phyloP scores from a whole-genome alignment of 2,888 invertebrate genomes.

The Meloe dianella region DNA sequence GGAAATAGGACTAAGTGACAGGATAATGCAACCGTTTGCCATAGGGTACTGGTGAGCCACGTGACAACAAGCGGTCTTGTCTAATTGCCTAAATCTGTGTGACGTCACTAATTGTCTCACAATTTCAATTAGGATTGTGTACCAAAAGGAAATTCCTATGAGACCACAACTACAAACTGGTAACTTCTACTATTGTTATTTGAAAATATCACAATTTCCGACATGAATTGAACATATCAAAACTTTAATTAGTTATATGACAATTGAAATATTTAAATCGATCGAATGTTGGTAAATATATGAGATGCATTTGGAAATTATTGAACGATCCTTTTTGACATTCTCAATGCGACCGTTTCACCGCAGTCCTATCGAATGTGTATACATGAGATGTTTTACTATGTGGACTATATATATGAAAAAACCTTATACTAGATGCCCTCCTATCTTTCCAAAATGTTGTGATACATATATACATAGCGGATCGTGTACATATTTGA shows the following conservation, averaged over 20 bases:
- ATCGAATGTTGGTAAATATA: neutral
- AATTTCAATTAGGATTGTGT: conserved; percentile 34
- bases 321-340: conserved; percentile 32
- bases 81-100: conserved; percentile 41
- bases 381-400: neutral
- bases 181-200: conserved; percentile 4
- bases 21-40: conserved; percentile 33
- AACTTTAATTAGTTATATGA: neutral
- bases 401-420: neutral
- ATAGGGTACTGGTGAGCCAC: conserved; percentile 31
- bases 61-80: conserved; percentile 34
- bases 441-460: neutral
- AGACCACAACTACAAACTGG: conserved; percentile 6
- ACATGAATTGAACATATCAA: neutral
- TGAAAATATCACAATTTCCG: neutral
- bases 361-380: conserved; percentile 29
- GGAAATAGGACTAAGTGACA: conserved; percentile 47
- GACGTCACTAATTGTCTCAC: conserved; percentile 38
- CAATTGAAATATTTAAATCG: conserved; percentile 11
- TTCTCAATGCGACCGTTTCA: conserved; percentile 32
- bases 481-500: conserved; percentile 55
- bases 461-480: conserved; percentile 43
- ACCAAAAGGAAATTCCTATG: conserved; percentile 24
- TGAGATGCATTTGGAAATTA: conserved; percentile 29
- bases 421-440: neutral